Evolutionary conservation across 2,113 vertebrate species (phyloP).

Genomic region (Erythrocercus mccallii): DNA sequence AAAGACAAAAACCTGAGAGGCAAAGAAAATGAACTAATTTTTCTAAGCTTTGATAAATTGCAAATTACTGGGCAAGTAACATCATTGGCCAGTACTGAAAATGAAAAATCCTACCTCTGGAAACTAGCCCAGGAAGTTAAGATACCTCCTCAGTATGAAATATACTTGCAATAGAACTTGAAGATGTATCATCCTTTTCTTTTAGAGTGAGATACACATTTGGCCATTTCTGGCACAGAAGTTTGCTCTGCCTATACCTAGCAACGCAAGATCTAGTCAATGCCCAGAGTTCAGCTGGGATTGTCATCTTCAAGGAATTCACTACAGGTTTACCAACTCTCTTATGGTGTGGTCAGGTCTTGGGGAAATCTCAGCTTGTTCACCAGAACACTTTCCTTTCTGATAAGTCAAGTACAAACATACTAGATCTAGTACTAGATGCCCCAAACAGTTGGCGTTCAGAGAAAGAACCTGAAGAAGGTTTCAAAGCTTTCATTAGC

Average conservation of each 20-base stretch:
- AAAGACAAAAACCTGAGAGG: neutral
- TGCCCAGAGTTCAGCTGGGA: neutral
- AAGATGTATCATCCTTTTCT: neutral
- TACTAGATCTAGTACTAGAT: neutral
- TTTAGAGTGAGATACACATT: neutral
- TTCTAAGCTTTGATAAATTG: neutral
- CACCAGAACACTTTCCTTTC: neutral
- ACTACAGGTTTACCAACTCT: neutral
- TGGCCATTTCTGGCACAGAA: neutral
- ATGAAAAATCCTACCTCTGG: neutral
- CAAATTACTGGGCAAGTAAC: neutral
- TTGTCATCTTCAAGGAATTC: neutral
- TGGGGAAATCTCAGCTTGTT: neutral
- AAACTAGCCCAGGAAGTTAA: neutral
- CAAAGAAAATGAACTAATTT: neutral
- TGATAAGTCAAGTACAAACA: neutral
- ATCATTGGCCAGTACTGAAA: neutral
- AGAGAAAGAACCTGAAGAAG: neutral
- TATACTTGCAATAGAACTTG: neutral
- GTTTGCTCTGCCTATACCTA: neutral
- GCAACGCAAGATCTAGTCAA: neutral
- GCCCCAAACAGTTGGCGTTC: neutral
- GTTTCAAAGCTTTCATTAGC: neutral
- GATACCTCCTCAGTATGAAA: neutral
- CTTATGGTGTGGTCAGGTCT: neutral